Percentiles rank a stretch among this genome's conserved stretches.
Conservation (phyloP, 2,797 vertebrate species). For the Sebastes taczanowskii region DNA sequence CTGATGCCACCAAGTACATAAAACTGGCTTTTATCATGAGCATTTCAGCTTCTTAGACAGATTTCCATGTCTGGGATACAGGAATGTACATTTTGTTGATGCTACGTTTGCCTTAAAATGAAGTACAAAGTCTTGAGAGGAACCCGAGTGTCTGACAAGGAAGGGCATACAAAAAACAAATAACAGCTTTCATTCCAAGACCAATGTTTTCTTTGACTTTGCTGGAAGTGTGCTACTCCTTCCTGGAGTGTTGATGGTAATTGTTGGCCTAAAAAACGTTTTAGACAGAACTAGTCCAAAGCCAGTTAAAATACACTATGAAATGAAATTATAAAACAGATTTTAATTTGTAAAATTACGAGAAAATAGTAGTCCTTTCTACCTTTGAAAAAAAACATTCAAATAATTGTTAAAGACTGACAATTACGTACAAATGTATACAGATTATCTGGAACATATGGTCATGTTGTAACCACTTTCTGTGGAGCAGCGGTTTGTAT, state of each 20-base stretch:
- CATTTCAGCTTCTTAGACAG: not conserved
- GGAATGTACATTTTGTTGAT: not conserved
- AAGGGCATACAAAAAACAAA: not conserved
- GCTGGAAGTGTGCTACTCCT: not conserved
- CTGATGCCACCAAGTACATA: not conserved
- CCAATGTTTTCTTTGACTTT: not conserved
- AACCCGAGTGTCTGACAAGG: not conserved
- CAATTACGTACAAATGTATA: not conserved
- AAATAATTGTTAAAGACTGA: not conserved
- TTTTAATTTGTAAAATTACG: not conserved
- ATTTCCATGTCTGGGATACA: not conserved
- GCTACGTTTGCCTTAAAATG: not conserved
- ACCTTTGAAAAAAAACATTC: not conserved
- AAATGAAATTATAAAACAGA: not conserved
- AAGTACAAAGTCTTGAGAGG: not conserved
- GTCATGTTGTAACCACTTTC: constrained; percentile 7
- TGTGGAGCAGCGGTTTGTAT: not conserved
- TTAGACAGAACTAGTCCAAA: not conserved
- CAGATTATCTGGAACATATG: not conserved
- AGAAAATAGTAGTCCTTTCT: not conserved
- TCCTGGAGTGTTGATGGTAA: not conserved
- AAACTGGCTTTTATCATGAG: not conserved
- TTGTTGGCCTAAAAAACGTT: not conserved
- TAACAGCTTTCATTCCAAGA: not conserved
- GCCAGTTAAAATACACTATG: not conserved